phyloP scores from a whole-genome alignment of 2,888 invertebrate species.

The Chrysolina haemoptera region DNA sequence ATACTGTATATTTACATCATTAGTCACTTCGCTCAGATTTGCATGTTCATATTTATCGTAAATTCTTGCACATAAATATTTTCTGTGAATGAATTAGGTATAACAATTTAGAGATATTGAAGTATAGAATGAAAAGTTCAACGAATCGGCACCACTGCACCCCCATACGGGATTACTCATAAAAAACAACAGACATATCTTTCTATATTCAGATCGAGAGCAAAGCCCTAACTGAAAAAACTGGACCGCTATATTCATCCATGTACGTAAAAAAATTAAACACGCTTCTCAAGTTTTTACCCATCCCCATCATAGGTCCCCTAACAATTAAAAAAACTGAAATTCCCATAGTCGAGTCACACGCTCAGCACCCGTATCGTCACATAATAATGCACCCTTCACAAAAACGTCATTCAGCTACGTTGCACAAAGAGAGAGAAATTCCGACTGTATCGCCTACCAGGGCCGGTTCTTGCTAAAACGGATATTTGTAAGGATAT shows the following conservation, averaged over 20 bases:
- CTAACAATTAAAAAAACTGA: constrained; percentile 34
- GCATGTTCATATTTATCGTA: too few relatives aligned
- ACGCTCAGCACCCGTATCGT: constrained; percentile 51
- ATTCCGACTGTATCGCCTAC: constrained; percentile 1
- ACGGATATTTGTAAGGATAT: neutral
- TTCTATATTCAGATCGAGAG: constrained; percentile 4
- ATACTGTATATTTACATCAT: too few relatives aligned
- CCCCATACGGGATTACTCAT: too few relatives aligned
- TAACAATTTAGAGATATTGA: too few relatives aligned
- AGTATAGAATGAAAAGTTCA: too few relatives aligned
- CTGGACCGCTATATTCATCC: neutral
- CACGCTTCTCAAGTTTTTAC: constrained; percentile 39
- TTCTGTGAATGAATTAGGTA: too few relatives aligned
- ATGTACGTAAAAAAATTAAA: constrained; percentile 28
- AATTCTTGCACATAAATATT: too few relatives aligned
- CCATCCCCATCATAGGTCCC: constrained; percentile 28
- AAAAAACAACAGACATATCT: too few relatives aligned
- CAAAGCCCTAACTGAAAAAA: neutral
- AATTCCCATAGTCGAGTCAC: constrained; percentile 49
- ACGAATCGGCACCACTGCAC: too few relatives aligned
- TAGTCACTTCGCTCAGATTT: too few relatives aligned
- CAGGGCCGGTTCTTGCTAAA: constrained; percentile 27
- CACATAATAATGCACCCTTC: constrained; percentile 47
- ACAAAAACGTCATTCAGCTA: constrained; percentile 43
- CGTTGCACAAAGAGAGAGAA: constrained; percentile 36